Conservation (phyloP, 2,113 vertebrate genomes). For the Toxostoma redivivum region DNA sequence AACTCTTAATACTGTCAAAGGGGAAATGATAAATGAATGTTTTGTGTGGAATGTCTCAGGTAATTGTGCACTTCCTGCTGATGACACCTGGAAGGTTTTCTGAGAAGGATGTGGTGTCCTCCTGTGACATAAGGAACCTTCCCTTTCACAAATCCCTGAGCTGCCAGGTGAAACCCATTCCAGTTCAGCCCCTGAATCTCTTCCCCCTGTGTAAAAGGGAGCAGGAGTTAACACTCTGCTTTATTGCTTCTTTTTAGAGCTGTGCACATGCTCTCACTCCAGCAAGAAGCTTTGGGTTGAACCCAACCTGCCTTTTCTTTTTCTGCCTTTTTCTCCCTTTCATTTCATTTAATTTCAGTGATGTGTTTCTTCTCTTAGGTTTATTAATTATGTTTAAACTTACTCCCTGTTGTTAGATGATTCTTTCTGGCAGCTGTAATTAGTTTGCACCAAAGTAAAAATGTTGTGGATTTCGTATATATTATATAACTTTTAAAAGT, state of each 20-base stretch:
- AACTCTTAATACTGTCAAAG: not conserved
- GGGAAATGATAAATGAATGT: not conserved
- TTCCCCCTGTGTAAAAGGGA: not conserved
- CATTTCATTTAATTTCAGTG: not conserved
- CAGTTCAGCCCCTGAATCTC: not conserved
- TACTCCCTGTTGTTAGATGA: not conserved
- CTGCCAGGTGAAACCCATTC: not conserved
- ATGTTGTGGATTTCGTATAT: not conserved
- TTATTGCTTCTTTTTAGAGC: not conserved
- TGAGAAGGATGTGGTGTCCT: not conserved
- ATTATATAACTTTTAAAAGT: not conserved
- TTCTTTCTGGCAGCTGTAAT: not conserved
- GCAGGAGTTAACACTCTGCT: not conserved
- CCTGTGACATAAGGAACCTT: not conserved
- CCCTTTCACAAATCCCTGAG: not conserved
- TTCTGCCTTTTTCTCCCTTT: not conserved
- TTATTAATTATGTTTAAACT: not conserved
- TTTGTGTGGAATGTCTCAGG: not conserved
- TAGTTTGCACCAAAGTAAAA: not conserved
- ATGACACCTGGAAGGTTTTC: not conserved
- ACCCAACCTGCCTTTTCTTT: not conserved
- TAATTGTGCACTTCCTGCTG: not conserved
- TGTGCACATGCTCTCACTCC: not conserved
- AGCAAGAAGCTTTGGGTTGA: not conserved
- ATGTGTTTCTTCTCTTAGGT: not conserved